Base-by-base conservation (phyloP, 2,888 invertebrate species). In the Drosophila prostipennis region DNA sequence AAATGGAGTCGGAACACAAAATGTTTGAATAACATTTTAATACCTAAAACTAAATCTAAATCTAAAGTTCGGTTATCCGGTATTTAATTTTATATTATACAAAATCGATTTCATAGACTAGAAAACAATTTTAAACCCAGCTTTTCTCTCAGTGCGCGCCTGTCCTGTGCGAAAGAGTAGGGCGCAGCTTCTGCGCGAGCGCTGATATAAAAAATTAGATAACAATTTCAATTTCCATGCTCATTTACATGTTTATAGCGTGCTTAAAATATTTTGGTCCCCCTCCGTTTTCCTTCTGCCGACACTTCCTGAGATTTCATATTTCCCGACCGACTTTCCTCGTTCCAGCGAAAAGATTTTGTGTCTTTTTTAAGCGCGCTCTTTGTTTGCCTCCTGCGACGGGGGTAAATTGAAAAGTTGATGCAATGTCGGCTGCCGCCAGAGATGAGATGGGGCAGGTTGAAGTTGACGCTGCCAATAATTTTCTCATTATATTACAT, bases 171-270 rank as follows among this genome's bases (percentile, higher is more conserved):
- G 23, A 59, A 63, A 42, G 48, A 42, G 42, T 49, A 34, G 42
- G 48, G 46, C 61, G 48, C 61, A 68, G 74, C 85, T 80, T 70
- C 74, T 72, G 73, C 82, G 82, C 71, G 69, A 70, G 70, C 72
- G 78, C 76, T 84, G 80, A 85, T 83, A 80, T 86, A 82, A 82
- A 79, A 82, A 82, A 84, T 86, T 81, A 88, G 89, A 90, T 89
- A 89, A 89, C 85, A 90, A 89, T 90, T 90, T 90, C 89, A 90
- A 90, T 90, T 90, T 90, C 89, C 89, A 80, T 80, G 83, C 90
- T 90, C 89, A 89, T 89, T 89, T 89, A 83, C 90, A 89, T 89
- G 88, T 85, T 89, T 83, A 90, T 89, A 79, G 83, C 82, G 83
- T 85, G 77, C 80, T 87, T 84, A 84, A 82, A 86, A 84, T 87